phyloP scores from a whole-genome alignment of 2,113 vertebrate genomes.

The Chaetura pelagica region DNA sequence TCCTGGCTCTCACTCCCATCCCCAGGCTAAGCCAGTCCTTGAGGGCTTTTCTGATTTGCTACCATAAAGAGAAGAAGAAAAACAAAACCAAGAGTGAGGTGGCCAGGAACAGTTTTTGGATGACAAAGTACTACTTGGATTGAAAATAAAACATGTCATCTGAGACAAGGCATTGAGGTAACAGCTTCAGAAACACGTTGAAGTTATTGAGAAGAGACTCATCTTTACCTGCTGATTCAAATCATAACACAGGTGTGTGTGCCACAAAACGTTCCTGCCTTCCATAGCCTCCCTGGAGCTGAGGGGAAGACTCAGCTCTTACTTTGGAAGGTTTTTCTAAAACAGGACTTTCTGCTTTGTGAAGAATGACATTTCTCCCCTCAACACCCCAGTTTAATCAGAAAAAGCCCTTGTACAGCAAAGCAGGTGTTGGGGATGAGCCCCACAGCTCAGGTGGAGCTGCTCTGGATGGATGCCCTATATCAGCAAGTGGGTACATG shows the following conservation, averaged over 20 bases:
- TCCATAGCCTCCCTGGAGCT: not conserved
- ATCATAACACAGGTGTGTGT: rapidly evolving
- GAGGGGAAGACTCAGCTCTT: not conserved
- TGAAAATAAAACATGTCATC: not conserved
- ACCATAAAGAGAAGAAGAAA: not conserved
- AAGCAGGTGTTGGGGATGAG: not conserved
- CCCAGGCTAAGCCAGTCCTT: not conserved
- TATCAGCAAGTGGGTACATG: not conserved
- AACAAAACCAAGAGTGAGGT: not conserved
- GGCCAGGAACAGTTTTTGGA: not conserved
- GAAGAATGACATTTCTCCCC: not conserved
- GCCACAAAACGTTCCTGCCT: not conserved
- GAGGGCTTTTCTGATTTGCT: not conserved
- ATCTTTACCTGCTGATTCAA: not conserved
- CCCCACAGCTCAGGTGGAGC: not conserved
- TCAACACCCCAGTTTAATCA: not conserved
- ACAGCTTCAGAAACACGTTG: not conserved
- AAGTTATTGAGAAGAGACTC: not conserved
- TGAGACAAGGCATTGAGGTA: not conserved
- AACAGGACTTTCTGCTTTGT: not conserved
- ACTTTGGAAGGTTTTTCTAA: not conserved
- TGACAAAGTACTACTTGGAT: not conserved
- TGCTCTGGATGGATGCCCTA: not conserved
- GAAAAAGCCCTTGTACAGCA: not conserved
- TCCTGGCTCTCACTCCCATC: not conserved